Conservation (phyloP, 2,113 vertebrate species). For the Piprites chloris region DNA sequence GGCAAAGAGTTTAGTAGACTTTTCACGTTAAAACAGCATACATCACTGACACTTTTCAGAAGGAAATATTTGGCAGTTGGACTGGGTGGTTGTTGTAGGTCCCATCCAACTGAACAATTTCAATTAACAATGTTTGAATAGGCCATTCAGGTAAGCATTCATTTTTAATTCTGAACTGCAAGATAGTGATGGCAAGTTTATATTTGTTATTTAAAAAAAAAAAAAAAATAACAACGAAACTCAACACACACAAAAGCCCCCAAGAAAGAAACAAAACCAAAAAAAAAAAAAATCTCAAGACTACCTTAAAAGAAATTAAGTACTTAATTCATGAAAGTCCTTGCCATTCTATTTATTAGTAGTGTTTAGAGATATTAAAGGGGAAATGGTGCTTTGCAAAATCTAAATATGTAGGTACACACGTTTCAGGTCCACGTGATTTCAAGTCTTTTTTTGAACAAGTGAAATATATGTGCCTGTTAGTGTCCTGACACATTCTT, state of each 20-base stretch:
- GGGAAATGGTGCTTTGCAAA: background rate
- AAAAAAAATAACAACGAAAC: background rate
- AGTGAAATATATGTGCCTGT: background rate
- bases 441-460: background rate
- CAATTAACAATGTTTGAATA: background rate
- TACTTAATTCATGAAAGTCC: background rate
- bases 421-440: background rate
- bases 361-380: background rate
- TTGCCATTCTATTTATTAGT: fast-evolving
- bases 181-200: background rate
- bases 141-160: background rate
- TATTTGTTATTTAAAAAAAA: background rate
- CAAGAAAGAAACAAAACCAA: background rate
- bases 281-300: background rate
- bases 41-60: background rate
- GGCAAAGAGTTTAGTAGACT: background rate
- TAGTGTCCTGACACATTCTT: fast-evolving
- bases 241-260: fast-evolving
- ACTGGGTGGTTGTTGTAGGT: background rate
- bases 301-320: background rate
- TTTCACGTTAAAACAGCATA: background rate
- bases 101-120: background rate
- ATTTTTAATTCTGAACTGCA: background rate
- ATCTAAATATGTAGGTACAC: background rate
- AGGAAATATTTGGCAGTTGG: background rate